Conservation (phyloP, 2,797 vertebrate genomes). For the Ptychadena robeensis region DNA sequence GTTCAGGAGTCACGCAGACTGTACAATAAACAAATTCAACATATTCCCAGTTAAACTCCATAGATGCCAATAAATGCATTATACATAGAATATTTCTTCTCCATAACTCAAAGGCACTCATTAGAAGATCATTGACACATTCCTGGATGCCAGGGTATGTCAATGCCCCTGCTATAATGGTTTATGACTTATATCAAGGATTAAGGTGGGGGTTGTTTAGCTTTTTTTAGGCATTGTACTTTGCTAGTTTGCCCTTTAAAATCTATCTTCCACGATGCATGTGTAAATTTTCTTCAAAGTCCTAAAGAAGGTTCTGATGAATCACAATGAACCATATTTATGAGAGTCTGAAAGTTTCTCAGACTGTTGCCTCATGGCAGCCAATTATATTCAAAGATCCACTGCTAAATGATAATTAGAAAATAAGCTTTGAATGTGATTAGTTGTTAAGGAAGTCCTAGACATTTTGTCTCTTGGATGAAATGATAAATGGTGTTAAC, state of each 20-base stretch:
- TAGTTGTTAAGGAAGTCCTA: neutral
- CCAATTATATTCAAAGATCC: neutral
- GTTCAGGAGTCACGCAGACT: no score
- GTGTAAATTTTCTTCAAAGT: neutral
- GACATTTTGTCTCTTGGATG: neutral
- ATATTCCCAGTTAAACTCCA: no score
- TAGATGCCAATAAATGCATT: no score
- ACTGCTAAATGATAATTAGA: neutral
- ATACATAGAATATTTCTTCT: no score
- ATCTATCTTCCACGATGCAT: neutral
- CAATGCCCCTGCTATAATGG: no score
- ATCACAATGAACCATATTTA: neutral
- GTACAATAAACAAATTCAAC: no score
- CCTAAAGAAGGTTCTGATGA: neutral
- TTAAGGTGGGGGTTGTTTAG: no score
- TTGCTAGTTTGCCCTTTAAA: neutral
- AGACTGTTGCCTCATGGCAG: neutral
- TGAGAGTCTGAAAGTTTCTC: neutral
- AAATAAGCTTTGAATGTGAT: neutral
- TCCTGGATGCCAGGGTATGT: no score
- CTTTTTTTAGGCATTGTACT: neutral
- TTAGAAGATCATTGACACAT: no score
- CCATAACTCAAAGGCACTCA: no score
- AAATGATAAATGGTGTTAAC: neutral
- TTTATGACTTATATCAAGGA: no score